Percentiles rank a stretch among this genome's conserved stretches.
These are phyloP conservation scores for Otocyon megalotis DNA, from an alignment of 2,113 vertebrate species.

Conservation along the genomic window DNA sequence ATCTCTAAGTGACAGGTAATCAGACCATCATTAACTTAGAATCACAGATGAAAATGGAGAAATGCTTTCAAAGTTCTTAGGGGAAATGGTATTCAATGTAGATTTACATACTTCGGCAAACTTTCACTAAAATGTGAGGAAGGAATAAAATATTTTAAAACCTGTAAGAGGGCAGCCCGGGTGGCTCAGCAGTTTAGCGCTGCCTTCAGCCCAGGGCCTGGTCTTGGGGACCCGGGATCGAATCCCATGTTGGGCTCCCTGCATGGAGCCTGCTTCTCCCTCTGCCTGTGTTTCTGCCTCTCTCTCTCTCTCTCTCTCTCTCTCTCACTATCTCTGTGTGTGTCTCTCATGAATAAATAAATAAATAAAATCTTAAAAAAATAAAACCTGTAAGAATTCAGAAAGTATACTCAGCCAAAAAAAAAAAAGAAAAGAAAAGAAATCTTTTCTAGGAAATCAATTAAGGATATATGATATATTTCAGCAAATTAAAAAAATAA, in stretches of 20 bases:
- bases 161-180: neutral
- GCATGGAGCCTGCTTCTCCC: too few species aligned
- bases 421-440: neutral
- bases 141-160: conserved; percentile 43
- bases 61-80: neutral
- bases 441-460: neutral
- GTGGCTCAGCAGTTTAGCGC: too few species aligned
- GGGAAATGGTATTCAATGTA: neutral
- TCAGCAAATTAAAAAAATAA: neutral
- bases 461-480: neutral
- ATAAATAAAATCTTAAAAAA: neutral
- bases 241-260: too few species aligned
- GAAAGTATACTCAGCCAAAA: neutral
- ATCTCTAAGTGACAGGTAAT: conserved; percentile 7
- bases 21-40: neutral
- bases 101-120: neutral
- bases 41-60: conserved; percentile 11
- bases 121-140: neutral
- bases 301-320: too few species aligned
- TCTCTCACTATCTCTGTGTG: too few species aligned
- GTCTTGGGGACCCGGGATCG: too few species aligned
- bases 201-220: too few species aligned
- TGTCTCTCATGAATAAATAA: too few species aligned
- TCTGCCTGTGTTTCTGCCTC: too few species aligned
- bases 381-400: neutral